A percentile compares a stretch with the other conserved stretches of the same genome.
Evolutionary conservation across 2,888 invertebrate species (phyloP).

Genomic region (Germaria angustata): DNA sequence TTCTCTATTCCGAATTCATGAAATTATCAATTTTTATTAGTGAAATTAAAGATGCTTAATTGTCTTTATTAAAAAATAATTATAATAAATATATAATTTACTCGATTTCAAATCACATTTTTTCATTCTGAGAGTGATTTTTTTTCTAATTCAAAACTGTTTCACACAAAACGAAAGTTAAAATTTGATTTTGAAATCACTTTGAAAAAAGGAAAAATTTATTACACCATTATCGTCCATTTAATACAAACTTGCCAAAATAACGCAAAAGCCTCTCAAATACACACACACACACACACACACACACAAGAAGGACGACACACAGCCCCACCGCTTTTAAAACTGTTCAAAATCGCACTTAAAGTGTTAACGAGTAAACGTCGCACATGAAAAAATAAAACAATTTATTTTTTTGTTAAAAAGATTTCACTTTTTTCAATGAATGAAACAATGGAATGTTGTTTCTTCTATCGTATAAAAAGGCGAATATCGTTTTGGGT

Average conservation of each 20-base stretch:
- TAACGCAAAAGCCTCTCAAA: not conserved
- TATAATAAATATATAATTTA: no score
- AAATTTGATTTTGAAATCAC: no score
- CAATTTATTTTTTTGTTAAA: conserved; percentile 51
- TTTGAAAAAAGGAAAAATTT: conserved; percentile 34
- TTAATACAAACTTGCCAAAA: not conserved
- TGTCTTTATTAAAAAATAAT: no score
- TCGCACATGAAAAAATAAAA: conserved; percentile 22
- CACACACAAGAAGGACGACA: not conserved
- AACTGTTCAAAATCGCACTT: conserved; percentile 66
- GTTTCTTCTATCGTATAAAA: not conserved
- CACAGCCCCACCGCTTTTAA: conserved; percentile 5
- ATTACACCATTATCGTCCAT: conserved; percentile 40
- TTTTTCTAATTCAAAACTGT: no score
- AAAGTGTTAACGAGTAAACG: conserved; percentile 64
- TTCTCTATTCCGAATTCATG: no score
- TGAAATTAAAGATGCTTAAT: no score
- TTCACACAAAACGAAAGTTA: no score
- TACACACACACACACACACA: not conserved
- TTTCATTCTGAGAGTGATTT: no score
- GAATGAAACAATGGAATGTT: conserved; percentile 48
- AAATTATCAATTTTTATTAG: no score
- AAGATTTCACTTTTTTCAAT: not conserved
- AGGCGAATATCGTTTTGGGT: conserved; percentile 9
- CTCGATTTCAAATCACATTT: no score